Evolutionary conservation across 2,797 vertebrate species (phyloP).

Genomic region (Micrastur ruficollis): DNA sequence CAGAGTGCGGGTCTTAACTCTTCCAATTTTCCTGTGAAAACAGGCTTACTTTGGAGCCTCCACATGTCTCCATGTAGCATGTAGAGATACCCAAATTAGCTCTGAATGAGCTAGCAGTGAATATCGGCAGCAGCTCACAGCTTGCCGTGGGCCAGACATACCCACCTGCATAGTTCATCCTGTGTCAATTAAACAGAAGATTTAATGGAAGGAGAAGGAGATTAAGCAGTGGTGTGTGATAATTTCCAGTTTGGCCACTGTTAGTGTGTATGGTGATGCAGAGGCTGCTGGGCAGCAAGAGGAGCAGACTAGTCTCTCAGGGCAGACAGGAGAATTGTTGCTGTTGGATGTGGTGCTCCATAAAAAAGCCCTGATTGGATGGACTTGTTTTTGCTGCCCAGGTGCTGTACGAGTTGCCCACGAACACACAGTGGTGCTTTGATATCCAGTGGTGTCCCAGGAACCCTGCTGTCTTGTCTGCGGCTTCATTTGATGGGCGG

Average conservation of each 20-base stretch:
- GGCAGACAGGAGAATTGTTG: not conserved
- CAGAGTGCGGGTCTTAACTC: not conserved
- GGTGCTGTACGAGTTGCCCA: conserved; percentile 94
- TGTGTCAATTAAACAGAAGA: not conserved
- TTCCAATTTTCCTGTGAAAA: not conserved
- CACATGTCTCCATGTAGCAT: not conserved
- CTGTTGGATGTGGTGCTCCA: fast-evolving
- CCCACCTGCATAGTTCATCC: not conserved
- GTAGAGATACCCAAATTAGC: not conserved
- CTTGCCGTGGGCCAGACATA: not conserved
- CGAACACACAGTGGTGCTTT: conserved; percentile 94
- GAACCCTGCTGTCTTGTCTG: conserved; percentile 92
- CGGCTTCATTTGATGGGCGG: conserved; percentile 89
- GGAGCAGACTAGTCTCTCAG: not conserved
- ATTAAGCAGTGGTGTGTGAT: not conserved
- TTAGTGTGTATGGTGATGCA: fast-evolving
- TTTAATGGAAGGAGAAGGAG: not conserved
- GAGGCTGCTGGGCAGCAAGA: not conserved
- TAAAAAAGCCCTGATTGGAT: not conserved
- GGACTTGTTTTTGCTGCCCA: conserved; percentile 49
- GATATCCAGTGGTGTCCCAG: conserved; percentile 98
- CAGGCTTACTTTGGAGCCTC: not conserved
- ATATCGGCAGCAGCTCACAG: not conserved
- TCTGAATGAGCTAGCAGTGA: not conserved
- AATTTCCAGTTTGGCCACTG: not conserved